Percentiles rank a stretch among this genome's conserved stretches.
Evolutionary conservation across 2,797 vertebrate species (phyloP).

Genomic region (Hyperoplus lanceolatus): DNA sequence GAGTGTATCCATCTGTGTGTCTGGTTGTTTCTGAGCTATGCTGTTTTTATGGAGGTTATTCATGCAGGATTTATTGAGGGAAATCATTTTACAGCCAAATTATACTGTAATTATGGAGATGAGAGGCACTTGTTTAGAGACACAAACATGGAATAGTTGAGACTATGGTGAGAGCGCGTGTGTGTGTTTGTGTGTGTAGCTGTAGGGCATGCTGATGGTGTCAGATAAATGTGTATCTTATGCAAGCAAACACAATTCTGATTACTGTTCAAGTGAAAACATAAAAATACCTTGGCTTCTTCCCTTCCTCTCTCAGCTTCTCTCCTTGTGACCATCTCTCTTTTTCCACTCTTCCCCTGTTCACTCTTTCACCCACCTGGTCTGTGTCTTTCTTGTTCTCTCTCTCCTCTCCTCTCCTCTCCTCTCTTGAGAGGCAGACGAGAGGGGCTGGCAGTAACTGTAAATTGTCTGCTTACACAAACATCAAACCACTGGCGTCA

Average conservation of each 20-base stretch:
- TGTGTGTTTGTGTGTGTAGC: slow-evolving; percentile 37
- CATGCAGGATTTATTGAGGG: slow-evolving; percentile 80
- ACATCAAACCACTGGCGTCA: slow-evolving; percentile 45
- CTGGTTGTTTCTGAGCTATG: slow-evolving; percentile 48
- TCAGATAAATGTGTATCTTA: slow-evolving; percentile 69
- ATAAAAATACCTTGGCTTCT: slow-evolving; percentile 23
- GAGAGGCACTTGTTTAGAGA: slow-evolving; percentile 82
- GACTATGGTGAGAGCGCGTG: slow-evolving; percentile 34
- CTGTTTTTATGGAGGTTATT: slow-evolving; percentile 84
- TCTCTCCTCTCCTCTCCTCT: slow-evolving; percentile 28
- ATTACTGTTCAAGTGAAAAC: slow-evolving; percentile 65
- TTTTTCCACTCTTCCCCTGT: slow-evolving; percentile 12
- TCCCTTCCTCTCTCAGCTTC: slow-evolving; percentile 1
- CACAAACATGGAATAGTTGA: slow-evolving; percentile 80
- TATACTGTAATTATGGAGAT: slow-evolving; percentile 89
- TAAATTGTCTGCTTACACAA: slow-evolving; percentile 55
- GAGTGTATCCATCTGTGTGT: slow-evolving; percentile 38
- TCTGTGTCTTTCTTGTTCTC: slow-evolving; percentile 1
- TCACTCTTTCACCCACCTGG: slow-evolving; percentile 29
- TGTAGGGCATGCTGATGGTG: slow-evolving; percentile 60
- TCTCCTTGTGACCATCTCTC: slow-evolving; percentile 29
- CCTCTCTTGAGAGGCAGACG: slow-evolving; percentile 28
- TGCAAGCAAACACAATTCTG: slow-evolving; percentile 68
- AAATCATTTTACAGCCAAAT: slow-evolving; percentile 88
- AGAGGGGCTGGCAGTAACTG: slow-evolving; percentile 40